Evolutionary conservation across 2,888 invertebrate species (phyloP).

Genomic region (Leptopilina drosophilae): DNA sequence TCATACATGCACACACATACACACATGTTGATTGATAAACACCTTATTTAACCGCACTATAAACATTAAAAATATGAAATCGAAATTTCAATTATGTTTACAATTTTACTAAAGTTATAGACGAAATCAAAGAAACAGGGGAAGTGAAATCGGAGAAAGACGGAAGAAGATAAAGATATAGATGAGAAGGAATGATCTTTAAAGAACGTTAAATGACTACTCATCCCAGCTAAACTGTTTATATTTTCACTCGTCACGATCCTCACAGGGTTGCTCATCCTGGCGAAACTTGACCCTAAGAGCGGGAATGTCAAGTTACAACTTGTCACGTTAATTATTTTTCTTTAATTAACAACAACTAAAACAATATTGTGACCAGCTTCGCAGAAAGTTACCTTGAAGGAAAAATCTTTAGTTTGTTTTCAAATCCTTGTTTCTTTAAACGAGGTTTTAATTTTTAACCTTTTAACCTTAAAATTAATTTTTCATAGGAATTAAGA

Average conservation of each 20-base stretch:
- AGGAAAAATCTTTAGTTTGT: too few species aligned
- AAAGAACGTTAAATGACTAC: conserved; percentile 70
- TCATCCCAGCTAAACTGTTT: conserved; percentile 75
- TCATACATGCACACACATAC: not conserved
- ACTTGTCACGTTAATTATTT: too few species aligned
- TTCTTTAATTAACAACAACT: too few species aligned
- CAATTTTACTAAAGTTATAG: not conserved
- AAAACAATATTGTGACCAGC: too few species aligned
- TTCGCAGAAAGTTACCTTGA: too few species aligned
- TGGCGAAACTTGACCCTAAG: conserved; percentile 61
- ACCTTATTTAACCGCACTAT: not conserved
- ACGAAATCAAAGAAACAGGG: not conserved
- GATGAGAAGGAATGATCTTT: conserved; percentile 51
- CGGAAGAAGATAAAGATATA: conserved; percentile 37
- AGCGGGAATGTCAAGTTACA: too few species aligned
- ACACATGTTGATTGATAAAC: conserved; percentile 1
- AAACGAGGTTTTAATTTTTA: too few species aligned
- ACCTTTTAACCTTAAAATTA: too few species aligned
- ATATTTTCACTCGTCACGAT: conserved; percentile 75
- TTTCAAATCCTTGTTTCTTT: too few species aligned
- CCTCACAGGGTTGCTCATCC: conserved; percentile 69
- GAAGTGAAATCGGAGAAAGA: conserved; percentile 47
- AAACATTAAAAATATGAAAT: not conserved
- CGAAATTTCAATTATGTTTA: not conserved
- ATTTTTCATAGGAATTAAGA: too few species aligned